Conservation (phyloP, 2,888 invertebrate genomes). For the Parthenolecanium corni region DNA sequence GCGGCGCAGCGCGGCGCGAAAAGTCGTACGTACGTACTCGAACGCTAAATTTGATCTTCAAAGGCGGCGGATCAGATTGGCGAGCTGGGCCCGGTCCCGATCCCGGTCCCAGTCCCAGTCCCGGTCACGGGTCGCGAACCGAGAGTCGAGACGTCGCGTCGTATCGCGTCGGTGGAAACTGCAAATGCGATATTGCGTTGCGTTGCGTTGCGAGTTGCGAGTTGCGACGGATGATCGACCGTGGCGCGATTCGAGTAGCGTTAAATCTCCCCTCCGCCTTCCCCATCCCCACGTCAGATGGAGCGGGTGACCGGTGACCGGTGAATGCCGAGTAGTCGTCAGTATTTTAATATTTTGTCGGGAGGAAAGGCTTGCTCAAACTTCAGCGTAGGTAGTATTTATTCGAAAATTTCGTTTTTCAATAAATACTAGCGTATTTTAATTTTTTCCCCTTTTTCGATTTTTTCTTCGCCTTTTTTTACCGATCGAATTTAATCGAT, state of each 20-base stretch:
- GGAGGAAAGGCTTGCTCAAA: slow-evolving; percentile 22
- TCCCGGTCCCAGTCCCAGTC: too few species aligned
- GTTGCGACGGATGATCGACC: not conserved
- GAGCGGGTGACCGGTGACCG: not conserved
- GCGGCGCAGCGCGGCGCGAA: too few species aligned
- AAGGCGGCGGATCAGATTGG: too few species aligned
- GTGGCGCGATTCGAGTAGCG: too few species aligned
- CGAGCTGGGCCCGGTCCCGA: too few species aligned
- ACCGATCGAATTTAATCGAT: not conserved
- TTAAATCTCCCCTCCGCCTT: too few species aligned
- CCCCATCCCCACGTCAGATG: not conserved
- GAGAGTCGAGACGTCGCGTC: not conserved
- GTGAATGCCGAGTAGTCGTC: not conserved
- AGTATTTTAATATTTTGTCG: not conserved
- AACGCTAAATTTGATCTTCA: too few species aligned
- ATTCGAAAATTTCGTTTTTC: not conserved
- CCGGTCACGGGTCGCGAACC: too few species aligned
- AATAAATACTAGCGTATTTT: not conserved
- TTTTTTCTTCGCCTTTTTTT: not conserved
- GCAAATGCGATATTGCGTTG: too few species aligned
- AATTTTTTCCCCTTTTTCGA: not conserved
- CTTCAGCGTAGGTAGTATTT: slow-evolving; percentile 19
- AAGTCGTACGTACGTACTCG: too few species aligned
- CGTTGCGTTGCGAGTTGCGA: not conserved
- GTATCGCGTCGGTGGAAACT: too few species aligned